Evolutionary conservation across 2,888 invertebrate genomes (phyloP).

Genomic region (Seira ritae): DNA sequence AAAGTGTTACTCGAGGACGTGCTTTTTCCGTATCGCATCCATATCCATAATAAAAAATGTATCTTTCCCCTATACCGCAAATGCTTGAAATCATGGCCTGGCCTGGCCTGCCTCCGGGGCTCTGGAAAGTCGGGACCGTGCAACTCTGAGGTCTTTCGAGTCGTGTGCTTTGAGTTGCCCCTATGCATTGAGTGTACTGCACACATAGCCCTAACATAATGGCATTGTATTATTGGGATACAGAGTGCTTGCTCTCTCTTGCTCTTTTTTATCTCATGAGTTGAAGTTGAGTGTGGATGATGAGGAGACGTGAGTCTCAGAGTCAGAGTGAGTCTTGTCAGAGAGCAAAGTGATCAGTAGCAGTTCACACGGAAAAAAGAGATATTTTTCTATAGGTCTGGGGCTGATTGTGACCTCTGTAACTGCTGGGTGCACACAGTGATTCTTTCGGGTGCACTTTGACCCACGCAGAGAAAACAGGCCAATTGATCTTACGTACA

Average conservation of each 20-base stretch:
- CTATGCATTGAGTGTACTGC: slow-evolving; percentile 57
- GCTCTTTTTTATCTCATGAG: slow-evolving; percentile 12
- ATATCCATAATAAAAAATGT: neutral
- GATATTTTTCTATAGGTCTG: neutral
- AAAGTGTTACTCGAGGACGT: slow-evolving; percentile 47
- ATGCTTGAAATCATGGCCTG: slow-evolving; percentile 17
- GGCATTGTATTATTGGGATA: too few relatives aligned
- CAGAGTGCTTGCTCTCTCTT: slow-evolving; percentile 18
- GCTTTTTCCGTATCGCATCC: slow-evolving; percentile 22
- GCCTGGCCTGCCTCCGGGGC: slow-evolving; percentile 73
- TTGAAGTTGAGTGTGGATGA: too few relatives aligned
- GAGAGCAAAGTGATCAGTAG: slow-evolving; percentile 52
- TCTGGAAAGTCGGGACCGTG: slow-evolving; percentile 71
- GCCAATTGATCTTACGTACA: too few relatives aligned
- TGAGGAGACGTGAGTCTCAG: slow-evolving; percentile 8
- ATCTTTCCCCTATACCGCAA: neutral
- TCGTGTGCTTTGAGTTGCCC: slow-evolving; percentile 71
- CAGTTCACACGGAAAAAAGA: slow-evolving; percentile 16
- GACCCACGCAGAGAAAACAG: neutral
- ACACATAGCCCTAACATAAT: slow-evolving; percentile 24
- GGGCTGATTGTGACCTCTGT: slow-evolving; percentile 53
- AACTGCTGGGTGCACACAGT: slow-evolving; percentile 1
- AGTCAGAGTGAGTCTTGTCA: slow-evolving; percentile 22
- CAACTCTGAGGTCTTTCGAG: slow-evolving; percentile 71
- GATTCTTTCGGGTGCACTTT: slow-evolving; percentile 21